Conservation (phyloP, 1,140 invertebrate genomes). For the Anthonomus grandis region DNA sequence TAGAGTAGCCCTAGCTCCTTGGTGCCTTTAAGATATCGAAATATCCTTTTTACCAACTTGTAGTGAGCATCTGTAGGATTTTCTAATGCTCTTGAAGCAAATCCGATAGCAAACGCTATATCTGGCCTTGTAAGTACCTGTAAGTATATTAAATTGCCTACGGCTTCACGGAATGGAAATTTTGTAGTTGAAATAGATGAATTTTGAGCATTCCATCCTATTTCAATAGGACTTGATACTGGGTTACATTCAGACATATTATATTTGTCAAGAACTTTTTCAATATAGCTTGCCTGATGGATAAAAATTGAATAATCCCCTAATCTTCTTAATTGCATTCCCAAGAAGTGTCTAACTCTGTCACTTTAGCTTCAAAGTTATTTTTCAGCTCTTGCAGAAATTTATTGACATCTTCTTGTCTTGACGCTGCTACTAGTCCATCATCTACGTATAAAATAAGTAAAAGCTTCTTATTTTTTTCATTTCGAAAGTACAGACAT, state of each 20-base stretch:
- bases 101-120: conserved; percentile 19
- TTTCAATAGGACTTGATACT: conserved; percentile 42
- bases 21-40: too few relatives aligned
- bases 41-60: conserved; percentile 35
- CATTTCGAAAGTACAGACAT: conserved; percentile 21
- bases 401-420: conserved; percentile 25
- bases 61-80: conserved; percentile 39
- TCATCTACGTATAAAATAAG: conserved; percentile 31
- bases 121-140: conserved; percentile 48
- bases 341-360: neutral
- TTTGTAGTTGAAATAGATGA: too few relatives aligned
- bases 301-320: neutral
- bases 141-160: conserved; percentile 37
- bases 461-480: conserved; percentile 12
- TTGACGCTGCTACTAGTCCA: conserved; percentile 40
- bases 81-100: conserved; percentile 38
- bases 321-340: neutral
- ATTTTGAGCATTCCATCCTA: conserved; percentile 46
- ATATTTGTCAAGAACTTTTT: neutral
- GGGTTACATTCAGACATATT: conserved; percentile 8
- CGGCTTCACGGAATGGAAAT: conserved; percentile 41
- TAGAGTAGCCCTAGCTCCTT: neutral
- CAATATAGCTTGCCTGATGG: conserved; percentile 9
- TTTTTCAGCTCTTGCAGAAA: conserved; percentile 30
- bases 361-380: conserved; percentile 5